Evolutionary conservation across 2,113 vertebrate genomes (phyloP).

Genomic region (Excalfactoria chinensis): DNA sequence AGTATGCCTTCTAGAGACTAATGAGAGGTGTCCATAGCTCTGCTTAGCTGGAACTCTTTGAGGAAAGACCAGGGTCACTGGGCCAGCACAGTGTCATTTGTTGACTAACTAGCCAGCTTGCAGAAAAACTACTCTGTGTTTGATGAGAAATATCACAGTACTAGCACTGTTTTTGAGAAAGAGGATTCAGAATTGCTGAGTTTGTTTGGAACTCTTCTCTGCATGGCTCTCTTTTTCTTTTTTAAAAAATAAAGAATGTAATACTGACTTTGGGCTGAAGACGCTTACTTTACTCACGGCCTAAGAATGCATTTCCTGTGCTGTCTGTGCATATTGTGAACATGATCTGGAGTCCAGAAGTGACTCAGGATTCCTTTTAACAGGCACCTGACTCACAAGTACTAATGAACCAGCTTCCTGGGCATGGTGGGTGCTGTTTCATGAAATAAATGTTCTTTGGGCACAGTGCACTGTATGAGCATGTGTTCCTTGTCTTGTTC

Average conservation of each 20-base stretch:
- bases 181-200: neutral
- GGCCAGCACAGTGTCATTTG: neutral
- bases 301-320: slow-evolving; percentile 64
- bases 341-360: slow-evolving; percentile 51
- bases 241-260: neutral
- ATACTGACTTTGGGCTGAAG: slow-evolving; percentile 39
- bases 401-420: slow-evolving; percentile 51
- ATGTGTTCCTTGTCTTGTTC: neutral
- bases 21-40: neutral
- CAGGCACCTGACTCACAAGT: slow-evolving; percentile 35
- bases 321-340: slow-evolving; percentile 50
- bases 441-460: neutral
- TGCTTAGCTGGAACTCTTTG: neutral
- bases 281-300: neutral
- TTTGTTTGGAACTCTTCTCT: neutral
- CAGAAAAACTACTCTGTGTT: neutral
- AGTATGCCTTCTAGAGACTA: neutral
- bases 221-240: neutral
- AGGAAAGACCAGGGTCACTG: neutral
- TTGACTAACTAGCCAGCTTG: neutral
- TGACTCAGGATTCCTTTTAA: slow-evolving; percentile 70
- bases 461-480: neutral
- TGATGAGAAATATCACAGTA: neutral
- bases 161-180: neutral
- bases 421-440: neutral